phyloP scores from a whole-genome alignment of 2,888 invertebrate genomes.

The Schizotus pectinicornis region DNA sequence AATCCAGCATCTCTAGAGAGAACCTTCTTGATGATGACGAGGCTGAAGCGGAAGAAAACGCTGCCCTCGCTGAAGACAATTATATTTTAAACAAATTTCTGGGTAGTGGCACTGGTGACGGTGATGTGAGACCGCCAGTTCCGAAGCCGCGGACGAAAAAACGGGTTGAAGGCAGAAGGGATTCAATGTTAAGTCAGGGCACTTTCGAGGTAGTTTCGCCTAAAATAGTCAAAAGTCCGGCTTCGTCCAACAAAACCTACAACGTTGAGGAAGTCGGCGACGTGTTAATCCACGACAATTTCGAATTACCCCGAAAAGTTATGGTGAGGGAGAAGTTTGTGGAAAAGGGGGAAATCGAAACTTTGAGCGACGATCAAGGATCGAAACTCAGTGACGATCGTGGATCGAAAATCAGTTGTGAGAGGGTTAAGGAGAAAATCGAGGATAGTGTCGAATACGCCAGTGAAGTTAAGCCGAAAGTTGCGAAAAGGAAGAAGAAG shows the following conservation, averaged over 20 bases:
- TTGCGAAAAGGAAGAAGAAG: constrained; percentile 5
- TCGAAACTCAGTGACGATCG: constrained; percentile 4
- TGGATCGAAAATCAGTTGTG: background rate
- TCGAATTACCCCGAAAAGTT: constrained; percentile 16
- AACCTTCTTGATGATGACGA: constrained; percentile 15
- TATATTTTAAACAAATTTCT: constrained; percentile 47
- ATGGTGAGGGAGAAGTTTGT: constrained; percentile 9
- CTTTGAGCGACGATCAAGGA: constrained; percentile 12
- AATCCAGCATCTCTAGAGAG: constrained; percentile 18
- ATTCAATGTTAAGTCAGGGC: constrained; percentile 28
- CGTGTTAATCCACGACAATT: constrained; percentile 36
- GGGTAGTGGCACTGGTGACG: constrained; percentile 7
- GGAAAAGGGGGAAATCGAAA: constrained; percentile 26
- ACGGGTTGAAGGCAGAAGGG: constrained; percentile 4
- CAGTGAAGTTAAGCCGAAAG: background rate
- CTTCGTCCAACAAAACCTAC: constrained; percentile 25
- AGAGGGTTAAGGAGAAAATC: constrained; percentile 2
- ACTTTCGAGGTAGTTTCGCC: constrained; percentile 37
- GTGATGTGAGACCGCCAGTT: constrained; percentile 37
- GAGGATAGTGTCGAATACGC: background rate
- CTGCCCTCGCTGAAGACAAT: constrained; percentile 24
- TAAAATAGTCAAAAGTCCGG: constrained; percentile 26
- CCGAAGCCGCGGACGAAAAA: constrained; percentile 44
- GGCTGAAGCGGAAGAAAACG: constrained; percentile 12
- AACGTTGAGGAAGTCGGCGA: constrained; percentile 37